Percentiles rank a stretch among this genome's conserved stretches.
Evolutionary conservation across 2,888 invertebrate species (phyloP).

Genomic region (Netelia virgata): DNA sequence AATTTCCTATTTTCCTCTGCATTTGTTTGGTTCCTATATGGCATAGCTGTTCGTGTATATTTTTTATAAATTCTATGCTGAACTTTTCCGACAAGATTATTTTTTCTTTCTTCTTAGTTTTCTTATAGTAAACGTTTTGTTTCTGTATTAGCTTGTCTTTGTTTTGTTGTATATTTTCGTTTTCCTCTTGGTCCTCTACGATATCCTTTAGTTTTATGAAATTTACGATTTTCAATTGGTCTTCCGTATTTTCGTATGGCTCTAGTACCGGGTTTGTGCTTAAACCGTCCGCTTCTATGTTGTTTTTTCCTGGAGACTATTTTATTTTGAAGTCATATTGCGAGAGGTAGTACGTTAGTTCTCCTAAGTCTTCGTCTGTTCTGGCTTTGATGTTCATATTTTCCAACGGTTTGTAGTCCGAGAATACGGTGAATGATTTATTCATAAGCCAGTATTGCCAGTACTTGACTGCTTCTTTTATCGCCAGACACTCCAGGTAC

Average conservation of each 20-base stretch:
- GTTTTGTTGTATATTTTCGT: conserved; percentile 52
- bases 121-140: conserved; percentile 57
- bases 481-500: no score
- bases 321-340: conserved; percentile 62
- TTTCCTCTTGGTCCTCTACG: conserved; percentile 48
- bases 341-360: not conserved
- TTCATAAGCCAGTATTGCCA: not conserved
- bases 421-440: conserved; percentile 14
- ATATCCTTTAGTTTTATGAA: conserved; percentile 43
- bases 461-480: no score
- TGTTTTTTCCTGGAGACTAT: not conserved
- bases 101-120: conserved; percentile 63
- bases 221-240: conserved; percentile 37
- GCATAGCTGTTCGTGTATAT: conserved; percentile 59
- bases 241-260: conserved; percentile 38
- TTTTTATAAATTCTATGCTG: conserved; percentile 61
- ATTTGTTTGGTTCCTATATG: conserved; percentile 67
- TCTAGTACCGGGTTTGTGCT: not conserved
- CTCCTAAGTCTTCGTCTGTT: conserved; percentile 12
- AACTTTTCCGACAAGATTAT: conserved; percentile 65
- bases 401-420: conserved; percentile 17
- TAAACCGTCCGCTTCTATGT: no score
- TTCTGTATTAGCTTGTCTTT: conserved; percentile 55
- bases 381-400: conserved; percentile 60
- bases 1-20: conserved; percentile 59